Conservation (phyloP, 2,888 invertebrate genomes). For the Pantelozetes paolii region DNA sequence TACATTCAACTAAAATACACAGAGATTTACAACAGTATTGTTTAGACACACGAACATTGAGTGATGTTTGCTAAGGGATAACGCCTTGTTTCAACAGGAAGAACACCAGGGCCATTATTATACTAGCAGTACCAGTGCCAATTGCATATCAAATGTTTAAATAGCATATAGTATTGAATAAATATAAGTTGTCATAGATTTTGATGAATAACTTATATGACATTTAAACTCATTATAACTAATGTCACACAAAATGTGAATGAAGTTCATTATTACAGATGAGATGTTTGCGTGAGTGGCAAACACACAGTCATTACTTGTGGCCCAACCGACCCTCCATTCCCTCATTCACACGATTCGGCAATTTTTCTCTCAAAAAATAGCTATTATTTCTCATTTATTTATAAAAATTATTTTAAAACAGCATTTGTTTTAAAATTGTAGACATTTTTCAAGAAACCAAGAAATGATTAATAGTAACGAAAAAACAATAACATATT, state of each 20-base stretch:
- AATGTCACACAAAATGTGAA: conserved; percentile 26
- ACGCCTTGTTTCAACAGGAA: conserved; percentile 27
- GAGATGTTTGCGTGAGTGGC: conserved; percentile 18
- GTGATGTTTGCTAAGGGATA: not conserved
- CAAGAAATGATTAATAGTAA: no score
- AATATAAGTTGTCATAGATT: conserved; percentile 2
- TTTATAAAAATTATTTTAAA: no score
- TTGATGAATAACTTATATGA: not conserved
- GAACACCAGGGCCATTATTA: not conserved
- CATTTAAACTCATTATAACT: conserved; percentile 30
- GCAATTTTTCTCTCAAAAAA: no score
- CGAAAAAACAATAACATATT: no score
- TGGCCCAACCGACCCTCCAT: no score
- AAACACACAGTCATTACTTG: no score
- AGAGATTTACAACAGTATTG: conserved; percentile 1
- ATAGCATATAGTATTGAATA: conserved; percentile 8
- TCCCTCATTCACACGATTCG: no score
- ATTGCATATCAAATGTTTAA: conserved; percentile 18
- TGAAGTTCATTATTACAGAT: conserved; percentile 27
- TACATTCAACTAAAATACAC: not conserved
- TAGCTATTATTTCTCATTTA: no score
- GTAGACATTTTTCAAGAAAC: no score
- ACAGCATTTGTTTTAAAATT: no score
- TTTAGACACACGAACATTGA: conserved; percentile 10
- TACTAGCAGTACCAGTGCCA: not conserved